Conservation (phyloP, 2,888 invertebrate species). For the Prostheceraeus crozeri region DNA sequence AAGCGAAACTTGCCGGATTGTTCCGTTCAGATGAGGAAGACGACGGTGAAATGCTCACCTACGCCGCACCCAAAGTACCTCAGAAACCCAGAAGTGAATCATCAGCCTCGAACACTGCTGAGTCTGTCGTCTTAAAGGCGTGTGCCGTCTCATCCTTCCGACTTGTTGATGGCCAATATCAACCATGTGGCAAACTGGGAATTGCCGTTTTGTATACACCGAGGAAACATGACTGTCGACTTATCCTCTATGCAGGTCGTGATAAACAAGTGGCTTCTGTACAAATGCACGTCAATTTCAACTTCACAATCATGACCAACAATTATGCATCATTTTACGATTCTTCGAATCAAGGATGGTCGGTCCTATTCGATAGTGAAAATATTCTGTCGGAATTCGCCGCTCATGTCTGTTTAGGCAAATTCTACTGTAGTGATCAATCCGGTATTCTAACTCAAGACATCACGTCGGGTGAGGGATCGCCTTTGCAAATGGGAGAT, state of each 20-base stretch:
- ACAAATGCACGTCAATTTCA: constrained; percentile 28
- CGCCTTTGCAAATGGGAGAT: constrained; percentile 18
- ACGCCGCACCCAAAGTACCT: too few relatives aligned
- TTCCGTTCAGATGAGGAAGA: too few relatives aligned
- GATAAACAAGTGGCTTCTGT: constrained; percentile 5
- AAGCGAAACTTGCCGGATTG: too few relatives aligned
- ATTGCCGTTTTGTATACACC: constrained; percentile 26
- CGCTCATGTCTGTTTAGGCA: constrained; percentile 6
- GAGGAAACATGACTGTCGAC: constrained; percentile 8
- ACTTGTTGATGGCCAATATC: constrained; percentile 29
- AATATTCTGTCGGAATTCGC: constrained; percentile 21
- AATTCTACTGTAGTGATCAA: background rate
- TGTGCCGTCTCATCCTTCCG: constrained; percentile 26
- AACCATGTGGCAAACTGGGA: constrained; percentile 30
- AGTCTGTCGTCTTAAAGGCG: constrained; percentile 26
- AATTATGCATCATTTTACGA: constrained; percentile 34
- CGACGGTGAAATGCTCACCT: too few relatives aligned
- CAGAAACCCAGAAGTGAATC: too few relatives aligned
- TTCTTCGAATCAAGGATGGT: constrained; percentile 27
- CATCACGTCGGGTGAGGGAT: constrained; percentile 12
- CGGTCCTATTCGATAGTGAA: constrained; percentile 21
- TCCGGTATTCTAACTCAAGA: constrained; percentile 20
- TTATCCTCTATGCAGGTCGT: constrained; percentile 11
- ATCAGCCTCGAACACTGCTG: too few relatives aligned
- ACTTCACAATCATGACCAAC: too few relatives aligned